Evolutionary conservation across 2,888 invertebrate species (phyloP).

Genomic region (Drosophila nr. perissopoda): DNA sequence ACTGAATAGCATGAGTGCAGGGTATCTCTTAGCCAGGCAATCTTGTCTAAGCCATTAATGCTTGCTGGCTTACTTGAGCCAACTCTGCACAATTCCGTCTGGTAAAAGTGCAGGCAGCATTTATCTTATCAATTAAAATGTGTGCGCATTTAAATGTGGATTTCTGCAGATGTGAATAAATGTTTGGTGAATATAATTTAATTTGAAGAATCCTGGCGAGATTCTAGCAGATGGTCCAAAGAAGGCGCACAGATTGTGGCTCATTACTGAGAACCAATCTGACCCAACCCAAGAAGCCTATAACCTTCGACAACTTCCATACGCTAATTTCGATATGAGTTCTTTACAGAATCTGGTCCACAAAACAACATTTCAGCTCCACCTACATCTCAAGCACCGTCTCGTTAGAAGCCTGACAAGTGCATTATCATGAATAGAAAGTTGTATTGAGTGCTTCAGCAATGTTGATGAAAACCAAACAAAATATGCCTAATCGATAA

Average conservation of each 20-base stretch:
- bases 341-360: conserved; percentile 3
- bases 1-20: not conserved
- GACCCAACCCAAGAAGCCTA: too few species aligned
- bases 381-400: not conserved
- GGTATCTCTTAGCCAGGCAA: not conserved
- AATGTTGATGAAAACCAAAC: not conserved
- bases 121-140: not conserved
- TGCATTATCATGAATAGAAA: not conserved
- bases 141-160: not conserved
- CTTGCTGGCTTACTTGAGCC: not conserved
- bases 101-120: not conserved
- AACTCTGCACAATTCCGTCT: not conserved
- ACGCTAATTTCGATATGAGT: not conserved
- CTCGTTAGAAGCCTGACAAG: not conserved
- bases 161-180: not conserved
- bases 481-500: not conserved
- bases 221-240: not conserved
- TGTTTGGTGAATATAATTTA: not conserved
- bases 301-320: not conserved
- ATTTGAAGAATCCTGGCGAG: not conserved
- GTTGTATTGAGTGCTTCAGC: not conserved
- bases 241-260: not conserved
- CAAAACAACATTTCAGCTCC: conserved; percentile 15
- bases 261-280: not conserved
- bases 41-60: not conserved